Base-by-base conservation (phyloP, 2,888 invertebrate species). In the Callinectes sapidus region DNA sequence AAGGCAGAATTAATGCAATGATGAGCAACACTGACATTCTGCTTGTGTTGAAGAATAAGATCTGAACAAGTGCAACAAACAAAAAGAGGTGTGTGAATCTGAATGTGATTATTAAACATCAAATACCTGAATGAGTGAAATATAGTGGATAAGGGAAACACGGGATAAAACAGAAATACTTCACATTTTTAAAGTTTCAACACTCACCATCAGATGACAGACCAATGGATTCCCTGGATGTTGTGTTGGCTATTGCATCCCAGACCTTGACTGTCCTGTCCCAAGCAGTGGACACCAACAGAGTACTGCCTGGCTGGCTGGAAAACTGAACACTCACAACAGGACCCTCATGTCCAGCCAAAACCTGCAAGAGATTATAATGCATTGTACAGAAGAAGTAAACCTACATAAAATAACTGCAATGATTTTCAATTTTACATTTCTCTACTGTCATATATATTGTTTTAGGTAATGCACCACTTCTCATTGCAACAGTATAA, bases 291-390 rank as follows among this genome's bases (percentile, higher is more conserved):
- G 99, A 98, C 0, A 97, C 98, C 81, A 99, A 96, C 0, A 97
- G 96, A 0, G 98, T 97, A 94, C 98, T 98, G 0, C 97, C 96
- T 0, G 97, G 95, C 13, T 96, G 96, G 0, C 98, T 98, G 94
- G 97, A 97, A 96, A 99, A 99, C 0, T 97, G 96, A 1, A 99
- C 95, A 93, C 97, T 97, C 87, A 97, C 97, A 1, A 99, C 97
- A 0, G 99, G 99, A 1, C 98, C 99, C 96, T 98, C 98, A 95
- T 99, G 99, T 0, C 99, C 99, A 87, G 97, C 97, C 94, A 99
- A 96, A 87, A 98, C 97, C 97, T 97, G 95, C 28, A 95, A 95
- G 8, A 81, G 8, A 61, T 18, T 77, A 23, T 77, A 77, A 39
- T 3, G 2, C 39, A 39, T 39, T 39, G 39, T 39, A 39, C 2